Conservation (phyloP, 2,113 vertebrate genomes). For the Lepisosteus oculatus region DNA sequence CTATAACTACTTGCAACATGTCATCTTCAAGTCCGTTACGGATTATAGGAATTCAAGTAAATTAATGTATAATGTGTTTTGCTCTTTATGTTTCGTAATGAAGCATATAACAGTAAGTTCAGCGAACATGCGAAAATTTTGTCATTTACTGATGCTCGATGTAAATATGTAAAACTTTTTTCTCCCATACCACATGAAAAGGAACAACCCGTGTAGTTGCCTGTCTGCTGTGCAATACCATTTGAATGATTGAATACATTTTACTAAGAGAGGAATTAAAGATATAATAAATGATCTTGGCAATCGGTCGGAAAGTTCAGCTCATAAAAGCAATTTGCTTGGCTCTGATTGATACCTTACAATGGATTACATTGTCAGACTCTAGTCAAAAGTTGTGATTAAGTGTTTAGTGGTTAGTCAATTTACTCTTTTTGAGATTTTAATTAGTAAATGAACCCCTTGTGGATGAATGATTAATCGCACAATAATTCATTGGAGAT, state of each 20-base stretch:
- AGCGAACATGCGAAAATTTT: conserved; percentile 48
- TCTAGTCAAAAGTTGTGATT: conserved; percentile 71
- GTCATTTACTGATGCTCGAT: conserved; percentile 54
- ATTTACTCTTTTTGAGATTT: conserved; percentile 83
- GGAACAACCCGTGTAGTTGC: background rate
- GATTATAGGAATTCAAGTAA: conserved; percentile 45
- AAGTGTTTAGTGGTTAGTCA: conserved; percentile 81
- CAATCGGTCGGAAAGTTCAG: conserved; percentile 36
- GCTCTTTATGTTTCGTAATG: conserved; percentile 59
- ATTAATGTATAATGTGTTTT: conserved; percentile 30
- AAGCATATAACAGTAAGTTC: conserved; percentile 29
- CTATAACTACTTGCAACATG: conserved; percentile 60
- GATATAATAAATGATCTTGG: conserved; percentile 41
- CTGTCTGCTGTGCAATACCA: conserved; percentile 28
- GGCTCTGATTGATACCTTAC: conserved; percentile 58
- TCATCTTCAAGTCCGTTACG: conserved; percentile 61
- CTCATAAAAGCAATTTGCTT: conserved; percentile 46
- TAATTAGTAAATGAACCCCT: conserved; percentile 94
- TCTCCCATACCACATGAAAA: background rate
- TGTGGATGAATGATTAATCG: conserved; percentile 85
- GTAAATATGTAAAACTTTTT: conserved; percentile 38
- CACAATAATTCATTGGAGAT: conserved; percentile 65
- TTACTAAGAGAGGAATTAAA: conserved; percentile 43
- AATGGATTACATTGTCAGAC: conserved; percentile 58
- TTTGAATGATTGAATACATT: conserved; percentile 50